Evolutionary conservation across 2,797 vertebrate species (phyloP).

Genomic region (Aldrovandia affinis): DNA sequence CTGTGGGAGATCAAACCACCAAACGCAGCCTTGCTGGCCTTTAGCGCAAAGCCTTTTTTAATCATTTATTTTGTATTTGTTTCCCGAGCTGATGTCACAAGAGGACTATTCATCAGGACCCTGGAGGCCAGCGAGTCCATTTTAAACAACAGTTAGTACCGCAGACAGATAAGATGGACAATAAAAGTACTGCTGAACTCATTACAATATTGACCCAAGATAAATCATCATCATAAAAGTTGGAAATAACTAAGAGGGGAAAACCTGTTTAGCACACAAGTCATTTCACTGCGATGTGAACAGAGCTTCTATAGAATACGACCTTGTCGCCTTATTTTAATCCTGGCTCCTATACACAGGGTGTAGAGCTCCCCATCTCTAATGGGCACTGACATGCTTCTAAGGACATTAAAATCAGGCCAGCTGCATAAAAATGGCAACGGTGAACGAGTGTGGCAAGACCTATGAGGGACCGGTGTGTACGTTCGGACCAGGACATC

Average conservation of each 20-base stretch:
- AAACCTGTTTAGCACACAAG: neutral
- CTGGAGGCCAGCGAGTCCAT: too few species aligned
- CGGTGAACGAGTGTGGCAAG: neutral
- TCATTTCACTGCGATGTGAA: slow-evolving; percentile 24
- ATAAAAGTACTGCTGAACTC: neutral
- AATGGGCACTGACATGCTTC: slow-evolving; percentile 32
- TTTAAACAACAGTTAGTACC: too few species aligned
- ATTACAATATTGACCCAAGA: too few species aligned
- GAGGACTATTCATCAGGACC: too few species aligned
- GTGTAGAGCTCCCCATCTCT: slow-evolving; percentile 23
- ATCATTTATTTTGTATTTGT: too few species aligned
- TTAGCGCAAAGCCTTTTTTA: too few species aligned
- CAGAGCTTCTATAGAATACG: neutral
- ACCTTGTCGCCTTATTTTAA: slow-evolving; percentile 26
- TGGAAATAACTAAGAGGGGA: too few species aligned
- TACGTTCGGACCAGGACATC: too few species aligned
- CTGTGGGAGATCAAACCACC: neutral
- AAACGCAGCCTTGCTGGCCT: neutral
- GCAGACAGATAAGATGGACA: neutral
- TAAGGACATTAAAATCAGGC: slow-evolving; percentile 16
- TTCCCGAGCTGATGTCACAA: too few species aligned
- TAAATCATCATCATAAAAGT: too few species aligned
- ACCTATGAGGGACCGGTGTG: neutral
- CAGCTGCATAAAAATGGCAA: neutral
- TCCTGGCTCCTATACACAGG: slow-evolving; percentile 23